These are phyloP conservation scores for Notarius quadriscutis DNA, from an alignment of 2,113 vertebrate species.

Conservation along the genomic window DNA sequence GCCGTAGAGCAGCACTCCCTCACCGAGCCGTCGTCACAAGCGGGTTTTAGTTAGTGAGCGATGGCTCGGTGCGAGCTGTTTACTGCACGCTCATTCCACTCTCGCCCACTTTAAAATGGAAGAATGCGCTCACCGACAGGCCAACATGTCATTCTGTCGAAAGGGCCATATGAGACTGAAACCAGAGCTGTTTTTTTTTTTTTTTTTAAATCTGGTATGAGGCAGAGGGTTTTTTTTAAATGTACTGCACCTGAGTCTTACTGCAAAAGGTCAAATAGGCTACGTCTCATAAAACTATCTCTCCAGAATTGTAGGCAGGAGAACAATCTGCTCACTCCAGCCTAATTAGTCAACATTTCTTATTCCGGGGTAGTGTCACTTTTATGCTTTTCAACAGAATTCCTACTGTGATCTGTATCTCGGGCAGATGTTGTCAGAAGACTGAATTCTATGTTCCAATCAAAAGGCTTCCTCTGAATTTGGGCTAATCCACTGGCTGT, in stretches of 20 bases:
- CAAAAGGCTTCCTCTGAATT: constrained; percentile 36
- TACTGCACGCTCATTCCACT: constrained; percentile 27
- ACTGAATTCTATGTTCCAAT: constrained; percentile 1
- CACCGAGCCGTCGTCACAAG: constrained; percentile 3
- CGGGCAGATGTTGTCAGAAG: not conserved
- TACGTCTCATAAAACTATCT: not conserved
- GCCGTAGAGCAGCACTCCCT: not conserved
- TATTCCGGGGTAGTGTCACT: constrained; percentile 37
- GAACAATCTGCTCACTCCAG: constrained; percentile 36
- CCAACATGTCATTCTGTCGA: constrained; percentile 51
- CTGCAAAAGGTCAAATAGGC: constrained; percentile 28
- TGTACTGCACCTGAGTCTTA: constrained; percentile 36
- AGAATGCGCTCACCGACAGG: constrained; percentile 34
- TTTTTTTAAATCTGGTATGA: constrained; percentile 44
- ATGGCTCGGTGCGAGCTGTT: constrained; percentile 38
- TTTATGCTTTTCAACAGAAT: constrained; percentile 36
- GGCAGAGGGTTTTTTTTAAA: constrained; percentile 11
- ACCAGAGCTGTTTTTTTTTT: not conserved
- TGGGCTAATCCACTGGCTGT: not conserved
- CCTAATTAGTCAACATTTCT: constrained; percentile 50
- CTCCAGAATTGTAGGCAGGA: not conserved
- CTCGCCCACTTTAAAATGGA: constrained; percentile 31
- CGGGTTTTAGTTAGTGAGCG: constrained; percentile 36
- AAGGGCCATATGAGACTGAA: constrained; percentile 37
- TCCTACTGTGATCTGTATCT: constrained; percentile 19